A percentile compares a stretch with the other conserved stretches of the same genome.
phyloP scores from a whole-genome alignment of 2,113 vertebrate species.

The Osmerus eperlanus region DNA sequence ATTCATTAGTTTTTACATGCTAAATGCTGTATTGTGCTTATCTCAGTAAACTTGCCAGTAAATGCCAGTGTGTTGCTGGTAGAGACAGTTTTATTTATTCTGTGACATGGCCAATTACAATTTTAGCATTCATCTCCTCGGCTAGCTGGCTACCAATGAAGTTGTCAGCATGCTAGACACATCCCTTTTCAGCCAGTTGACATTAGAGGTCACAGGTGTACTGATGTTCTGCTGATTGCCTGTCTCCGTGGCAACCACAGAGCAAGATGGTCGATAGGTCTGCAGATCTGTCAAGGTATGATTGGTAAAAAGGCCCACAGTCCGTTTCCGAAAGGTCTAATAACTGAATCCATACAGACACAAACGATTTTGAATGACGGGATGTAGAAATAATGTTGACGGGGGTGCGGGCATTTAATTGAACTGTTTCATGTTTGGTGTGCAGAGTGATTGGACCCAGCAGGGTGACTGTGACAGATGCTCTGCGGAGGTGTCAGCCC shows the following conservation, averaged over 20 bases:
- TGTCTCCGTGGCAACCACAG: slow-evolving; percentile 46
- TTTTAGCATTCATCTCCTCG: too few species aligned
- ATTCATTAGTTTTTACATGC: too few species aligned
- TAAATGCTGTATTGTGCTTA: too few species aligned
- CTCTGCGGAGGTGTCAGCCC: slow-evolving; percentile 37
- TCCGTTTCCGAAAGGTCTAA: too few species aligned
- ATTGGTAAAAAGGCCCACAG: neutral
- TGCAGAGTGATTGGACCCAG: neutral
- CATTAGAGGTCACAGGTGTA: slow-evolving; percentile 40
- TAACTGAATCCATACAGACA: slow-evolving; percentile 8
- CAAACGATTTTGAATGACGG: neutral
- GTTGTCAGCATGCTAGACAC: slow-evolving; percentile 32
- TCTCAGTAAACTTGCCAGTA: neutral
- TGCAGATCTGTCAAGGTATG: neutral
- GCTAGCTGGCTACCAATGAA: neutral
- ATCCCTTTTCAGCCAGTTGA: slow-evolving; percentile 26
- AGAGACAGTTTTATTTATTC: too few species aligned
- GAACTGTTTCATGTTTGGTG: neutral
- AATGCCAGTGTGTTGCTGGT: too few species aligned
- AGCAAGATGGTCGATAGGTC: slow-evolving; percentile 41
- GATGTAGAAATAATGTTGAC: too few species aligned
- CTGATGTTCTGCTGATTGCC: slow-evolving; percentile 39
- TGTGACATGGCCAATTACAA: too few species aligned
- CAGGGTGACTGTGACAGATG: slow-evolving; percentile 38
- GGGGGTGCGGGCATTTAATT: neutral